These are phyloP conservation scores for Setipinna tenuifilis DNA, from an alignment of 2,797 vertebrate genomes.

Conservation along the genomic window DNA sequence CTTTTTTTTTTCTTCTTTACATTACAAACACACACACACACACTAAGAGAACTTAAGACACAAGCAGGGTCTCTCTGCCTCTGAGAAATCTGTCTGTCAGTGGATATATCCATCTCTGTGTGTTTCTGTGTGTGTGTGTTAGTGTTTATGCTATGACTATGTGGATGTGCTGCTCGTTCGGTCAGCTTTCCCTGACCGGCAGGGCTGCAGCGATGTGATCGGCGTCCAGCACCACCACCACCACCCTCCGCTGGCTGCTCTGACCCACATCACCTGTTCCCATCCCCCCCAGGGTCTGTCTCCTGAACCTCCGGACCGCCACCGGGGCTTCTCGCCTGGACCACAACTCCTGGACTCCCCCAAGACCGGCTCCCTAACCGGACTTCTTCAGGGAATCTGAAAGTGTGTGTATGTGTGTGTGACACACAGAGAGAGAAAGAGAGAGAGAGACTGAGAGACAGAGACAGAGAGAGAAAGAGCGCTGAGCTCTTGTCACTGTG, in stretches of 20 bases:
- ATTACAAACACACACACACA: conserved; percentile 39
- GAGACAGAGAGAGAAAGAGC: neutral
- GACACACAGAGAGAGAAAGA: neutral
- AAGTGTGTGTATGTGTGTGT: neutral
- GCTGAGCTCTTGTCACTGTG: no score
- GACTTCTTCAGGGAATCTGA: neutral
- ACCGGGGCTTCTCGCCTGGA: conserved; percentile 20
- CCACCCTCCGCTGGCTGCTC: conserved; percentile 47
- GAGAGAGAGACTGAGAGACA: neutral
- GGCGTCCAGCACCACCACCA: neutral
- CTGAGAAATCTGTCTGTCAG: neutral
- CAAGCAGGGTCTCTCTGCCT: conserved; percentile 30
- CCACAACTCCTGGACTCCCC: neutral
- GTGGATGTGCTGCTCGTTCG: conserved; percentile 6
- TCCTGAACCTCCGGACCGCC: conserved; percentile 54
- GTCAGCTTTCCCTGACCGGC: conserved; percentile 18
- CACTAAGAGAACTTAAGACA: conserved; percentile 50
- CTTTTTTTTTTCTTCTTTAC: no score
- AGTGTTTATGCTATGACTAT: neutral
- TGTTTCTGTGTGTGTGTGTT: neutral
- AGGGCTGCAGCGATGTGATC: conserved; percentile 23
- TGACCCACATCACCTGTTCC: conserved; percentile 80
- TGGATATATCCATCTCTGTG: neutral
- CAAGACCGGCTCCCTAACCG: neutral
- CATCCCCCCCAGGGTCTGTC: conserved; percentile 49